Base-by-base conservation (phyloP, 2,113 vertebrate genomes). In the Callospermophilus lateralis region DNA sequence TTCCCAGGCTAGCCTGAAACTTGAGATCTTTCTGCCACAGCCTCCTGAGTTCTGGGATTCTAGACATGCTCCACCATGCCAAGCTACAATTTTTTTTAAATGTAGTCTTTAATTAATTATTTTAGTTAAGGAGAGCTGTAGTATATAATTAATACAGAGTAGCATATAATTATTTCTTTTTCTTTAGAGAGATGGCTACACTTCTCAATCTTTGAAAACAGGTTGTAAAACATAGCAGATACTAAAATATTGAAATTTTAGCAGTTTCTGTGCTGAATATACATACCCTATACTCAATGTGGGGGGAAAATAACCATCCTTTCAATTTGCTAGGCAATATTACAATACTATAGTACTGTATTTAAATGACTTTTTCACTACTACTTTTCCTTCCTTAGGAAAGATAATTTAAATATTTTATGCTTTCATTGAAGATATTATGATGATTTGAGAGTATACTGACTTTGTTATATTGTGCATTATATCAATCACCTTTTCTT, bases 231-330 rank as follows among this genome's bases (percentile, higher is more conserved):
- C 20, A 61, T 37, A 26, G 4, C 11, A n/a, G 26, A 28, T 4
- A 63, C 26, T 63, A 24, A 63, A 28, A 48, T n/a, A 34, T 28
- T 26, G 3, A 20, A 22, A 78, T 83, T 55, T 63, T 5, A 19
- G 26, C 48, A 76, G 9, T 13, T 48, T 58, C 24, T 12, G 0
- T 2, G 7, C 4, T 58, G 8, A 0, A 2, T 32, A 1, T 6
- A 67, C 4, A 6, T 86, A 8, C 53, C 55, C 17, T 51, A 22
- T 0, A 17, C 0, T 0, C 32, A 19, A 32, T 73, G 10, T 39
- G 34, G 20, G 55, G 61, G 39, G 11, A 45, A 53, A 34, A 16
- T 53, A 10, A n/a, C 5, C 10, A 77, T 53, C 81, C 3, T 79
- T 79, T 63, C 16, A 2, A 15, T 39, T 78, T 9, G 7, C 3